phyloP scores from a whole-genome alignment of 2,113 vertebrate genomes.

The Pollimyrus isidori region DNA sequence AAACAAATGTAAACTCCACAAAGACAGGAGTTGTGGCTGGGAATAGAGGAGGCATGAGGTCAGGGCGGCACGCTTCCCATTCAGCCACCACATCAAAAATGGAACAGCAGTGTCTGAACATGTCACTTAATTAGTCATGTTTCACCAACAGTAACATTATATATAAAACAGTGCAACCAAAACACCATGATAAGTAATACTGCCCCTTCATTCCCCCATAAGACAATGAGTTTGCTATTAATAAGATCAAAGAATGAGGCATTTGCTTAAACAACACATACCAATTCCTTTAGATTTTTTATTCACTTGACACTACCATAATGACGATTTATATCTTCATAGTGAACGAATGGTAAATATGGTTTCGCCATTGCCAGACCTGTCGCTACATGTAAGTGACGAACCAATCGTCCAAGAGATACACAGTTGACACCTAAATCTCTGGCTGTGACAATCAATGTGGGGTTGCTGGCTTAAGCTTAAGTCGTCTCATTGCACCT shows the following conservation, averaged over 20 bases:
- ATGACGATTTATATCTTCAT: neutral
- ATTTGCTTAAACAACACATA: neutral
- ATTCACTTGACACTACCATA: neutral
- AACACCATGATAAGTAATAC: neutral
- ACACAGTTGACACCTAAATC: neutral
- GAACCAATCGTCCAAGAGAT: neutral
- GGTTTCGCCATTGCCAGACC: neutral
- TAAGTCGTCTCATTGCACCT: neutral
- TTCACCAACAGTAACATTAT: neutral
- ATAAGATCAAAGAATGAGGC: neutral
- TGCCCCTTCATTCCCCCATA: neutral
- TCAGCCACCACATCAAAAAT: neutral
- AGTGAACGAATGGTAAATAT: neutral
- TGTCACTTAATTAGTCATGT: neutral
- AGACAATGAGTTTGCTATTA: neutral
- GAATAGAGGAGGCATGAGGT: neutral
- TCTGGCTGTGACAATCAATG: neutral
- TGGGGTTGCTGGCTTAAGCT: neutral
- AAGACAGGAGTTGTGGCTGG: neutral
- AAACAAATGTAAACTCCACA: neutral
- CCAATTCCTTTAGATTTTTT: neutral
- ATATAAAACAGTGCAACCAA: neutral
- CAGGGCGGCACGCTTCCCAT: neutral
- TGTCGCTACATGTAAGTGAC: neutral
- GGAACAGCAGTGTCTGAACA: neutral